Evolutionary conservation across 2,888 invertebrate genomes (phyloP), one percentile per base, ranked within the genome.

Genomic region (Oscheius sp.): DNA sequence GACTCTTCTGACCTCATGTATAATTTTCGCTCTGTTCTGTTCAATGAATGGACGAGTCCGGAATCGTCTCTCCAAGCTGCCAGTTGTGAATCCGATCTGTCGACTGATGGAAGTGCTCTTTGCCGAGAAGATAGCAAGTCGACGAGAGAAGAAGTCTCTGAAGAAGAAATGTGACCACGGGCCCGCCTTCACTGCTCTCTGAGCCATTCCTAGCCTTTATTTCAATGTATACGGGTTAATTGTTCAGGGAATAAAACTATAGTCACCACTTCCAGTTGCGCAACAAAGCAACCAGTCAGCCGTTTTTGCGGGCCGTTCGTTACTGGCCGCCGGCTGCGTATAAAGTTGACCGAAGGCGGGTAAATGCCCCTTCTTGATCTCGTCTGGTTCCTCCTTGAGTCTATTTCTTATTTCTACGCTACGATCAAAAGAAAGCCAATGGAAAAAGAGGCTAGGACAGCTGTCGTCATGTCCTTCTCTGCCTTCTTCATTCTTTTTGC

Each of bases 11-110:
- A 84, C 84, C 2, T 83, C 84, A 37, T 87, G 86, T 65, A 74
- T 86, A 13, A 87, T 87, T 37, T 87, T 87, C 73, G 84, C 80
- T 3, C 70, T 86, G 2, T 83, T 87, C 55, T 86, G 85, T 72
- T 76, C 81, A 5, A 87, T 87, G 84, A 87, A 86, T 74, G 80
- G 81, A n/a, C 73, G 79, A 71, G 77, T 84, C 9, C 77, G 84
- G 35, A 68, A 55, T 21, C 53, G 55, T 37, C 53, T 68, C n/a
- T 51, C 68, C 13, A 68, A 68, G n/a, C 37, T 68, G 11, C 68
- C 68, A 33, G 33, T 53, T 2, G 37, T 68, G 11, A 13, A 21
- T 10, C 68, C 68, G 9, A 33, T 68, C 35, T 68, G 68, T 35
- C 21, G 53, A 35, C n/a, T 53, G 13, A 33, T 35, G 9, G 55